Evolutionary conservation across 2,888 invertebrate species (phyloP), one percentile per base, ranked within the genome.

Genomic region (Nymphalis polychloros): DNA sequence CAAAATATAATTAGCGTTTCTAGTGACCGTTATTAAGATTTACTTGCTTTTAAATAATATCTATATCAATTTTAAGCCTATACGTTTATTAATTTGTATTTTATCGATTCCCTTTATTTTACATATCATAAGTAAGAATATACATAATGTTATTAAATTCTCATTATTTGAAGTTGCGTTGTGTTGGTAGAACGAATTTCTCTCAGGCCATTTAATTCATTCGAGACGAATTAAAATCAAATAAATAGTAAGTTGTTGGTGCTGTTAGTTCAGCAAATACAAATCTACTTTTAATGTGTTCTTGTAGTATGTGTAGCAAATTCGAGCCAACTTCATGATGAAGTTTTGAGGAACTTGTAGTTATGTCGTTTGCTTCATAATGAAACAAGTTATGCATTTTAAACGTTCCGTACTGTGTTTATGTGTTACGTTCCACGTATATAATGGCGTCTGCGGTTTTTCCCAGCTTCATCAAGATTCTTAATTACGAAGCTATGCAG

Each of bases 251-350:
- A 20, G n/a, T 55, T n/a, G 55, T 35, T 17, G 17, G 55, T 17
- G 10, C 31, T 35, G 55, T 52, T 27, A 52, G 55, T 55, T 27
- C 31, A 46, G 62, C 59, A 67, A 67, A 63, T 65, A 71, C 68
- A 71, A 68, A 68, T 71, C 68, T 71, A 71, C 71, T 71, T 71
- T 68, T 68, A 71, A 71, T 68, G 71, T 71, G 66, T 69, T 69
- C 65, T 57, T 57, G 63, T 67, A 63, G 57, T 63, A 50, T 62
- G 31, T 46, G 62, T 46, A 59, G 63, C 59, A 67, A 67, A 63
- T 61, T 67, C 62, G 49, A 49, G 57, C 41, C n/a, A n/a, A 55
- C 31, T 50, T 59, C 59, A 50, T 63, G 27, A 67, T 63, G 52
- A 67, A 67, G 46, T 67, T 67, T 59, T 63, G 59, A 63, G 62